Percentiles rank a stretch among this genome's conserved stretches.
These are phyloP conservation scores for Glyptemys insculpta DNA, from an alignment of 2,797 vertebrate genomes.

Conservation along the genomic window DNA sequence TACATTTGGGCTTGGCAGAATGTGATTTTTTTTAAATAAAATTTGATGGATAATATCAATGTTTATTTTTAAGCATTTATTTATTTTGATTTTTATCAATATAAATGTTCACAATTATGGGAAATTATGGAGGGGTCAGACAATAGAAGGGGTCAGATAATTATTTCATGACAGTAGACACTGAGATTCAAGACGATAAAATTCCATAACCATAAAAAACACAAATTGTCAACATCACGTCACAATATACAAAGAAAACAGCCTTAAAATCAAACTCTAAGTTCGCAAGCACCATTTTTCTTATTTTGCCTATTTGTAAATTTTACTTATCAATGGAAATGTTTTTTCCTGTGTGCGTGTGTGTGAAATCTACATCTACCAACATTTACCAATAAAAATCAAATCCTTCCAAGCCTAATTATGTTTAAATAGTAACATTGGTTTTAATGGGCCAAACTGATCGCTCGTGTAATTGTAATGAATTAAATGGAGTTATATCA, in stretches of 20 bases:
- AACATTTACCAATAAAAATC: not conserved
- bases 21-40: not conserved
- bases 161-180: not conserved
- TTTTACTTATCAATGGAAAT: not conserved
- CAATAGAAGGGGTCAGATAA: not conserved
- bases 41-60: not conserved
- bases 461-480: slow-evolving; percentile 33
- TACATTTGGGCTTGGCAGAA: not conserved
- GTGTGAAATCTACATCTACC: not conserved
- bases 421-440: not conserved
- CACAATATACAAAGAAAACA: not conserved
- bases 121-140: not conserved
- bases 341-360: not conserved
- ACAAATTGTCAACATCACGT: not conserved
- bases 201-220: not conserved
- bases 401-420: not conserved
- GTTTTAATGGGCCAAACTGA: slow-evolving; percentile 42
- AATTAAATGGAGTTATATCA: slow-evolving; percentile 11
- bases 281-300: not conserved
- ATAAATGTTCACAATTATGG: not conserved
- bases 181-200: not conserved
- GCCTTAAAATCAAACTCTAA: not conserved
- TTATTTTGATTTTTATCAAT: not conserved
- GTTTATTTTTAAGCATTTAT: not conserved
- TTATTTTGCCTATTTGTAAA: not conserved